These are phyloP conservation scores for Uromys caudimaculatus DNA, from an alignment of 2,797 vertebrate genomes.

Conservation along the genomic window DNA sequence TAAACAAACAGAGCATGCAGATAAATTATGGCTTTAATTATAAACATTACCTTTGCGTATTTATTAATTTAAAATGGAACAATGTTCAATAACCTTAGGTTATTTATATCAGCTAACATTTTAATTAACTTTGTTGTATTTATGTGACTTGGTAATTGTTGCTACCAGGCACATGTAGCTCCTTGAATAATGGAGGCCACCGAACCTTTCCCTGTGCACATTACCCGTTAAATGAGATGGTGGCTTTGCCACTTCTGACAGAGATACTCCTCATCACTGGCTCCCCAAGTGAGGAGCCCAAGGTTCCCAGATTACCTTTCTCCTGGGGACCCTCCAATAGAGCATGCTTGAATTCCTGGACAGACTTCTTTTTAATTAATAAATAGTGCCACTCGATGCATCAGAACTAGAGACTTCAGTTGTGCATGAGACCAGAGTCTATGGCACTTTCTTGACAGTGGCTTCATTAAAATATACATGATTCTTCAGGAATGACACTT, in stretches of 20 bases:
- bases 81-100: constrained; percentile 87
- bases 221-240: constrained; percentile 75
- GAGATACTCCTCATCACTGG: not conserved
- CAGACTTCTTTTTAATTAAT: not conserved
- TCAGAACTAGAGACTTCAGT: not conserved
- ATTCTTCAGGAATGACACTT: not conserved
- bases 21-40: constrained; percentile 91
- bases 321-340: not conserved
- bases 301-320: not conserved
- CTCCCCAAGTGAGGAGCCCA: not conserved
- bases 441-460: not conserved
- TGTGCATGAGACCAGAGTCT: not conserved
- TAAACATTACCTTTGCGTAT: constrained; percentile 88
- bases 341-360: constrained; percentile 32
- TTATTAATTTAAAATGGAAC: constrained; percentile 89
- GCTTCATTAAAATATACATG: not conserved
- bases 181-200: constrained; percentile 79
- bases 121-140: constrained; percentile 89
- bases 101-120: constrained; percentile 88
- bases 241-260: constrained; percentile 44
- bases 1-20: constrained; percentile 88
- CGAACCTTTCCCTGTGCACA: constrained; percentile 68
- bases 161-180: constrained; percentile 81
- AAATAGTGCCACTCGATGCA: not conserved
- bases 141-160: constrained; percentile 83